Base-by-base conservation (phyloP, 53 echinoderm and acorn worm species). In the Crossaster papposus region DNA sequence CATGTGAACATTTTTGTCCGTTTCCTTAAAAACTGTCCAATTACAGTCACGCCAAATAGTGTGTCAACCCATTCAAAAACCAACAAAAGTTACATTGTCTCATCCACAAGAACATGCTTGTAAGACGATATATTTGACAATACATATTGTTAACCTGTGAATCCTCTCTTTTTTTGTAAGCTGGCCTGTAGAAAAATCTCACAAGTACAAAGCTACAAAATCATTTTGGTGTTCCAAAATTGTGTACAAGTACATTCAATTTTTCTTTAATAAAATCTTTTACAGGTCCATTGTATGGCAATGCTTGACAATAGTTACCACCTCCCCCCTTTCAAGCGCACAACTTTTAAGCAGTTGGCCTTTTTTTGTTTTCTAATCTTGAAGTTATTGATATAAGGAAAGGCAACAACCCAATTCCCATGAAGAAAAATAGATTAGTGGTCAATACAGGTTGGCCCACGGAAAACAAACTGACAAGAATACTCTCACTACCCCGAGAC, bases 141-240 rank as follows among this genome's bases (percentile, higher is more conserved):
- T 72, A 84, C 72, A 84, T 84, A 84, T 50, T 62, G 78, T 82
- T 35, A 26, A 44, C 38, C 22, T 50, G 78, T 78, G 51, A 38
- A 78, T n/a, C 23, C 50, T 78, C 9, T 44, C 44, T 44, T 44
- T 44, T 78, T 13, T 70, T 68, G 70, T 17, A 71, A 72, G 72
- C 84, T 31, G 72, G 72, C 37, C 70, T 36, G 84, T 84, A 84
- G 71, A 84, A 84, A 82, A 84, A 82, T 55, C 9, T 44, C 23
- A 84, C 70, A 24, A 26, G 52, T 84, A 71, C 72, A 84, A 84
- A 84, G 72, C 72, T 84, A 84, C 84, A 84, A 84, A 80, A 80
- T 50, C 44, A 35, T 65, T 23, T 76, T 76, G 51, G 6, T 78
- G 71, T 72, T 72, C 26, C 35, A 68, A 68, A 68, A 68, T 58